A percentile compares a stretch with the other conserved stretches of the same genome.
These are phyloP conservation scores for Mizuhopecten yessoensis DNA, from an alignment of 1,140 invertebrate species.

Conservation along the genomic window DNA sequence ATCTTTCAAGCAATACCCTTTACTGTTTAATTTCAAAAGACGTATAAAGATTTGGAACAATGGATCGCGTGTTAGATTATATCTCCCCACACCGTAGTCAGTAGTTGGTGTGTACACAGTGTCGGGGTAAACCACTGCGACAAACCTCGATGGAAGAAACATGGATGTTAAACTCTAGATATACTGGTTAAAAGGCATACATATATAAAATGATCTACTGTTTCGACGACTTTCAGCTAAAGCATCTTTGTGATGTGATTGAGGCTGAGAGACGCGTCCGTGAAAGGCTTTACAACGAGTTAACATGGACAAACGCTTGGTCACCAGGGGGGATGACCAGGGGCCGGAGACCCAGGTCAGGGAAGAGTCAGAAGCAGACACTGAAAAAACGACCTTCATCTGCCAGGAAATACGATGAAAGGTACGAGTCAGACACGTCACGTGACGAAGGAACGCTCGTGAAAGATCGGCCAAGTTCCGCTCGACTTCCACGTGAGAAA, in stretches of 20 bases:
- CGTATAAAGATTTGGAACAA: neutral
- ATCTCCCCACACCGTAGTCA: neutral
- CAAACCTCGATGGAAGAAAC: neutral
- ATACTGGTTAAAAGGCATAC: neutral
- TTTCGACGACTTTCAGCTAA: conserved; percentile 28
- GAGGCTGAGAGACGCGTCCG: neutral
- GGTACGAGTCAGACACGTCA: neutral
- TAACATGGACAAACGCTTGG: conserved; percentile 8
- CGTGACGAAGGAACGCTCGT: neutral
- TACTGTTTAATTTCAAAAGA: conserved; percentile 35
- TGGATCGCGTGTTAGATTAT: neutral
- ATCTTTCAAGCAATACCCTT: neutral
- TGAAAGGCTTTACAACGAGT: neutral
- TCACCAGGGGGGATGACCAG: neutral
- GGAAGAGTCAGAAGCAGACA: neutral
- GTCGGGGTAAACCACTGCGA: neutral
- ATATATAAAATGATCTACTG: neutral
- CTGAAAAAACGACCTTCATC: neutral
- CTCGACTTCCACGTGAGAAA: neutral
- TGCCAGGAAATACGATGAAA: conserved; percentile 8
- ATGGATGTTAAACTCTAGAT: neutral
- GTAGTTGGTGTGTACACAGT: neutral
- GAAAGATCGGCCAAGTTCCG: conserved; percentile 12
- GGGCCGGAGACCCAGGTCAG: neutral
- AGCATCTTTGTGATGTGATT: conserved; percentile 27